Evolutionary conservation across 2,113 vertebrate genomes (phyloP), one percentile per base, ranked within the genome.

Genomic region (Nesogale talazaci): DNA sequence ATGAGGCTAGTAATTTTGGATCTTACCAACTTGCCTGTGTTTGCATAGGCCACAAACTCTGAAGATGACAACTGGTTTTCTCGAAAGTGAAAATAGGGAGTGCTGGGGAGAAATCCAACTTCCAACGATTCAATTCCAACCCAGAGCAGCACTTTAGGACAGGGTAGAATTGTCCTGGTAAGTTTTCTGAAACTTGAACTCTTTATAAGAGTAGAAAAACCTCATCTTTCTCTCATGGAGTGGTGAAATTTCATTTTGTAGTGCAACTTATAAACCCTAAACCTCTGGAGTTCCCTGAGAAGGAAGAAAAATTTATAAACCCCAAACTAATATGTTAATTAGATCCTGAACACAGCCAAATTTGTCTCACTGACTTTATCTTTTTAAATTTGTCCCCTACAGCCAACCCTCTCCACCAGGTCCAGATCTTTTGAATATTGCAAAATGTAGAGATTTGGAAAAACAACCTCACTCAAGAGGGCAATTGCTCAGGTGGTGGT

Each of bases 1-100:
- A 80, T 91, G 57, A 83, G 79, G 29, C 82, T 83, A 6, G 14
- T 65, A 5, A 86, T 38, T 88, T 93, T 36, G 65, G 29, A 86
- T 40, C 90, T 20, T 56, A 69, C 23, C 11, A 16, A 25, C 65
- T 70, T 63, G 5, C 2, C 38, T 78, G 4, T 31, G 0, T 82
- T 46, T 83, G 15, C 3, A 63, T n/a, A 93, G 46, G 19, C 27
- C 15, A 25, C 22, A 23, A 57, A 9, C 8, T 56, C 31, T 90
- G 46, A 74, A 79, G 25, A 36, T 82, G 12, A n/a, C 34, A 69
- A 22, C 42, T 38, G 29, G 14, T 61, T 22, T 40, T 78, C 79
- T 15, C 86, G 61, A 38, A 3, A 1, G 22, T 56, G 70, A n/a
- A 8, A 31, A 93, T 6, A 22, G 29, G 2, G 10, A n/a, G 6